Percentiles rank a stretch among this genome's conserved stretches.
phyloP scores from a whole-genome alignment of 2,113 vertebrate species.

The Clarias gariepinus region DNA sequence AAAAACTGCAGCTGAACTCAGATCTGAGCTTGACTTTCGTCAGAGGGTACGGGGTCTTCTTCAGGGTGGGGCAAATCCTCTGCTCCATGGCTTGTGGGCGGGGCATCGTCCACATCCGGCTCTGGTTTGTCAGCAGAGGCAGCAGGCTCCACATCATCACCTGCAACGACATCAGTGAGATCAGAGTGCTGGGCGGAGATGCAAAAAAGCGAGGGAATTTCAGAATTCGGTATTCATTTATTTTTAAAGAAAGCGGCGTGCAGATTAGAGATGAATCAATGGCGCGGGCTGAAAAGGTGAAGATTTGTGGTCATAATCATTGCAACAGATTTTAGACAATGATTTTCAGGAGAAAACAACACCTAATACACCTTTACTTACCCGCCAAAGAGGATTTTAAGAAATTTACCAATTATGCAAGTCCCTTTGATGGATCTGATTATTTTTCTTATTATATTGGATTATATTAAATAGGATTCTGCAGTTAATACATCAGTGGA shows the following conservation, averaged over 20 bases:
- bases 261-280: background rate
- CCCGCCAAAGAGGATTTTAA: background rate
- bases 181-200: no score
- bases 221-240: background rate
- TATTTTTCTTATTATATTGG: background rate
- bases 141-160: conserved; percentile 30
- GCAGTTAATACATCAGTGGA: background rate
- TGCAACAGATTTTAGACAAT: background rate
- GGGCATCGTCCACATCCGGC: background rate
- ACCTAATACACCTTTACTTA: background rate
- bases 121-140: conserved; percentile 28
- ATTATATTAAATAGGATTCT: background rate
- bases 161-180: conserved; percentile 34
- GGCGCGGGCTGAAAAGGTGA: background rate
- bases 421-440: background rate
- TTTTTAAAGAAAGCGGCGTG: background rate
- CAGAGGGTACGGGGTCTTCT: background rate
- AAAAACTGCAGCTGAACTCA: conserved; percentile 1
- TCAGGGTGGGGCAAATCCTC: background rate
- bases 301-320: background rate
- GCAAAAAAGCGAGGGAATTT: background rate
- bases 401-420: background rate
- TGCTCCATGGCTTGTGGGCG: background rate
- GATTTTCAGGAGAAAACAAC: background rate
- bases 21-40: conserved; percentile 14